A percentile compares a stretch with the other conserved stretches of the same genome.
Evolutionary conservation across 2,888 invertebrate species (phyloP).

Genomic region (Siphlonurus alternatus): DNA sequence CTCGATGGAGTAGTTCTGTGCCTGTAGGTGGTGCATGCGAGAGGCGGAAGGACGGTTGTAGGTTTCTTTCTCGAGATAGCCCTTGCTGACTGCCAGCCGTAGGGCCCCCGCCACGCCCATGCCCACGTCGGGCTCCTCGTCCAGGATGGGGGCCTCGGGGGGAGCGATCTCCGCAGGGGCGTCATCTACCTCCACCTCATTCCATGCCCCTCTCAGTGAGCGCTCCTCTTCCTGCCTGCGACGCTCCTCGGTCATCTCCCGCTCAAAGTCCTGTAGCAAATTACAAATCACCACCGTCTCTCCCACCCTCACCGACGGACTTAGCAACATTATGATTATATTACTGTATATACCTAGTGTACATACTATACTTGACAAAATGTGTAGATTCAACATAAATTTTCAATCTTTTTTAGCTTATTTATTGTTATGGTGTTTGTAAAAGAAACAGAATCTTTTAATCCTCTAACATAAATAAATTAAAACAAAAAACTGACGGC

Average conservation of each 20-base stretch:
- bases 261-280: constrained; percentile 32
- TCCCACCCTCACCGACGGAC: no score
- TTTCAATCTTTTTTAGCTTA: no score
- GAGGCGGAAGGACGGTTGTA: constrained; percentile 53
- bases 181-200: constrained; percentile 48
- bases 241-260: constrained; percentile 26
- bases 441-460: no score
- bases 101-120: constrained; percentile 87
- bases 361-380: no score
- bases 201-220: constrained; percentile 58
- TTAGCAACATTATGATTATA: no score
- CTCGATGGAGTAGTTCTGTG: constrained; percentile 64
- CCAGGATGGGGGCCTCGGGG: constrained; percentile 51
- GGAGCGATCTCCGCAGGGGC: constrained; percentile 33
- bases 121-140: constrained; percentile 83
- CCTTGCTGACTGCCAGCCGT: constrained; percentile 81
- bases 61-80: constrained; percentile 72
- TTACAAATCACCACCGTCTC: background rate
- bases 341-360: no score
- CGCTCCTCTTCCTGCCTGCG: constrained; percentile 32
- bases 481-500: no score
- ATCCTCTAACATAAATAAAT: no score
- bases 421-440: no score
- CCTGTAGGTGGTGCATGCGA: constrained; percentile 55
- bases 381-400: no score